Base-by-base conservation (phyloP, 2,797 vertebrate species). In the Meda fulgida region DNA sequence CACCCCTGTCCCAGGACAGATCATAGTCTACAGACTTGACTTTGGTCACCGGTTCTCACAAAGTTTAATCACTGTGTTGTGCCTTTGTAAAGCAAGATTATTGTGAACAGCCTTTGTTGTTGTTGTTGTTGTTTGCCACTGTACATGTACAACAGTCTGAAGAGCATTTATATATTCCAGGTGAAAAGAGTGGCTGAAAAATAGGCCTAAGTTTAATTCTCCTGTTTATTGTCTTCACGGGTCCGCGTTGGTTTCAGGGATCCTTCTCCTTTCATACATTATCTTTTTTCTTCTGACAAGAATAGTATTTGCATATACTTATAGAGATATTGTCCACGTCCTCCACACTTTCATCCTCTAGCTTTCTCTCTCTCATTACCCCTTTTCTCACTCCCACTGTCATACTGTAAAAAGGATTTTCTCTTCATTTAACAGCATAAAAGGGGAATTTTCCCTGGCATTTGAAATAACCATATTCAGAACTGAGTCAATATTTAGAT, bases 291-390 rank as follows among this genome's bases (percentile, higher is more conserved):
- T 78, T 75, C 46, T 66, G 83, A 67, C 53, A 87, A 58, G 36
- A 76, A 53, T 72, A 38, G 71, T 26, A 63, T 71, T 85, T 69
- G 67, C 67, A 76, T 71, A 84, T 66, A 29, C 55, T 78, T 79
- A 46, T 51, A 36, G 29, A 34, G 43, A 66, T 36, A 53, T 16
- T 31, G 3, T 76, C 46, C 34, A 53, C 16, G 2, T 65, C 60
- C 60, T 65, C 60, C 60, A 65, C 43, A 38, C 43, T 76, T 66
- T 51, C 21, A 55, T 53, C 36, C 31, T 84, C 29, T 43, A 19
- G 26, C 67, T 85, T 9, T 69, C 19, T 29, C 53, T 65, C 51
- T 14, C 31, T 69, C 18, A 4, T 10, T 21, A 19, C 2, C 46
- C 18, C 18, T 34, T 58, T 65, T 79, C 67, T 36, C 63, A 0